These are phyloP conservation scores for Chaetodon trifasciatus DNA, from an alignment of 2,797 vertebrate genomes.

Conservation along the genomic window DNA sequence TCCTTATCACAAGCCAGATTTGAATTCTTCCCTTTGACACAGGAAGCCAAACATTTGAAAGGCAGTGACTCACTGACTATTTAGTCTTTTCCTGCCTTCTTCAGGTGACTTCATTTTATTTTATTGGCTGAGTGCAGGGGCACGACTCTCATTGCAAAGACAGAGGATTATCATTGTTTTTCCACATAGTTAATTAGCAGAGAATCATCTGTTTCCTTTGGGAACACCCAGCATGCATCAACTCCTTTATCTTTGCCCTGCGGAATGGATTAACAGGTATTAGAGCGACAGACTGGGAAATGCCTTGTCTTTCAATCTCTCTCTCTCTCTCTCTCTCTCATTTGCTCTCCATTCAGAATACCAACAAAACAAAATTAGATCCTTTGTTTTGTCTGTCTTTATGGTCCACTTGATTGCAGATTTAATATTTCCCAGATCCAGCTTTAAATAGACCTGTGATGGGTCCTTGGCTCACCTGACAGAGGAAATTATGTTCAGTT, in stretches of 20 bases:
- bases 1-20: conserved; percentile 1
- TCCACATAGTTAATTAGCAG: conserved; percentile 67
- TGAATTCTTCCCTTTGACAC: conserved; percentile 2
- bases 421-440: conserved; percentile 32
- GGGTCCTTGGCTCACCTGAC: conserved; percentile 43
- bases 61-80: conserved; percentile 48
- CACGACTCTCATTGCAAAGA: conserved; percentile 47
- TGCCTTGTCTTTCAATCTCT: conserved; percentile 11
- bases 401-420: conserved; percentile 11
- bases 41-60: conserved; percentile 34
- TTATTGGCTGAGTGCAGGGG: conserved; percentile 55
- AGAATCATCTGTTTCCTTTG: conserved; percentile 59
- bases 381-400: conserved; percentile 28
- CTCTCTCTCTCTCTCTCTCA: background rate
- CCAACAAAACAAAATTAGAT: conserved; percentile 11
- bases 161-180: conserved; percentile 66
- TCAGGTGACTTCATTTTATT: conserved; percentile 30
- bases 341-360: conserved; percentile 6
- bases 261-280: conserved; percentile 73
- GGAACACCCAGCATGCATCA: conserved; percentile 54
- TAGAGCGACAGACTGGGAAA: conserved; percentile 58
- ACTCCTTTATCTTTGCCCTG: conserved; percentile 54
- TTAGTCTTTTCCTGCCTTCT: conserved; percentile 47
- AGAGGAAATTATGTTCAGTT: conserved; percentile 56
- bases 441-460: conserved; percentile 35